Base-by-base conservation (phyloP, 2,797 vertebrate genomes). In the Rhinoraja longicauda region DNA sequence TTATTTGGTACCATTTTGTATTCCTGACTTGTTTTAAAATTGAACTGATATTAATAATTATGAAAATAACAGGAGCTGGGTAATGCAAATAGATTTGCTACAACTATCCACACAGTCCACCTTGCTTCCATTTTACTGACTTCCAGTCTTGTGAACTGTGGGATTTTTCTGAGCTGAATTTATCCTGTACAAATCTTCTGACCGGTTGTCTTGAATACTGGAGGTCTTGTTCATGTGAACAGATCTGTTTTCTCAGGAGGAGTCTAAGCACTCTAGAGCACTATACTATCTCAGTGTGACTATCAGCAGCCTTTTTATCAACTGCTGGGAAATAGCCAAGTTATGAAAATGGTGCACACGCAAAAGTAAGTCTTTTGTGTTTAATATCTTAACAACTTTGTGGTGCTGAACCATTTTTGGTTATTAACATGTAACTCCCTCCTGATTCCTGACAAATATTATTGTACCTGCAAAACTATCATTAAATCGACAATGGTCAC, bases 361-460 rank as follows among this genome's bases (percentile, higher is more conserved):
- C 19, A 36, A 19, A 88, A 86, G 64, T 36, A 1, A 29, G 9
- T 67, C 59, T 88, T 67, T 88, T 88, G 62, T 64, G 32, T 88
- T 53, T 88, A 88, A 88, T 88, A 67, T 88, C n/a, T 67, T 67
- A n/a, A 64, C 84, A 88, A 88, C 59, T 1, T 72, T 36, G 45
- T 75, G 90, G 67, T 91, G 90, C 90, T 92, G 45, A 53, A 53
- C 45, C 67, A 36, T 88, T 67, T 82, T 88, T 88, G 39, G 62
- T 67, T 36, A 88, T 88, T 88, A 67, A 32, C 2, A 9, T 62
- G 17, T 59, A 29, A 59, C 57, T 86, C 10, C 62, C 36, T 88
- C n/a, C n/a, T 67, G 59, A 62, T 19, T 36, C 1, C 32, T 67
- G 17, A 59, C 62, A 88, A 32, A 17, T 19, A 67, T 88, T n/a